phyloP scores from a whole-genome alignment of 2,888 invertebrate genomes.

The Fabriciana adippe region DNA sequence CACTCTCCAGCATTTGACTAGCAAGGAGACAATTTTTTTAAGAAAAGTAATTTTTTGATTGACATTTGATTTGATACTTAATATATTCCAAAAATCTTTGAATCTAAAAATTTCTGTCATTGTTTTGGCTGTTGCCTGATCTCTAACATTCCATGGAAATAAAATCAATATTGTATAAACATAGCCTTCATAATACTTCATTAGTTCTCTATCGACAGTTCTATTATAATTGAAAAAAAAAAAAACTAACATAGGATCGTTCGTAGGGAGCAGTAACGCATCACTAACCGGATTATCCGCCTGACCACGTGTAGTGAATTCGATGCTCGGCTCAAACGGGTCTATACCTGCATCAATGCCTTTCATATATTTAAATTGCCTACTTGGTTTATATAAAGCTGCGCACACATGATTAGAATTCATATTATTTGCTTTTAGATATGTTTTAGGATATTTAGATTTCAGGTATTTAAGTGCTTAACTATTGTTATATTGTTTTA shows the following conservation, averaged over 20 bases:
- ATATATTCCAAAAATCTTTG: too few relatives aligned
- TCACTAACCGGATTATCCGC: conserved; percentile 29
- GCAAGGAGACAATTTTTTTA: too few relatives aligned
- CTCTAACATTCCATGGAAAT: too few relatives aligned
- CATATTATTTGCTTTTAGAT: background rate
- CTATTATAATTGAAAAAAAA: conserved; percentile 14
- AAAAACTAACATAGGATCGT: conserved; percentile 2
- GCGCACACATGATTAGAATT: background rate
- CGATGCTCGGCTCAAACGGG: conserved; percentile 26
- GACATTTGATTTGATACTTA: too few relatives aligned
- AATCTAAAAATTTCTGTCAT: too few relatives aligned
- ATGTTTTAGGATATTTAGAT: background rate
- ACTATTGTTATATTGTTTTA: too few relatives aligned
- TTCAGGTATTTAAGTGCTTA: too few relatives aligned
- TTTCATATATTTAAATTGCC: conserved; percentile 24
- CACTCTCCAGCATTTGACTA: too few relatives aligned
- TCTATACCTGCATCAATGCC: conserved; percentile 20
- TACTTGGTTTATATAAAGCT: background rate
- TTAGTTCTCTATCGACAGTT: conserved; percentile 3
- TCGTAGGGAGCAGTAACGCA: conserved; percentile 14
- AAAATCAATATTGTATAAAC: too few relatives aligned
- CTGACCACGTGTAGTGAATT: conserved; percentile 24
- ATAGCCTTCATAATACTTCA: too few relatives aligned
- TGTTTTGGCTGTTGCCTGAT: too few relatives aligned
- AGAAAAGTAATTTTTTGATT: too few relatives aligned